phyloP scores from a whole-genome alignment of 2,888 invertebrate genomes.

The Seira ritae region DNA sequence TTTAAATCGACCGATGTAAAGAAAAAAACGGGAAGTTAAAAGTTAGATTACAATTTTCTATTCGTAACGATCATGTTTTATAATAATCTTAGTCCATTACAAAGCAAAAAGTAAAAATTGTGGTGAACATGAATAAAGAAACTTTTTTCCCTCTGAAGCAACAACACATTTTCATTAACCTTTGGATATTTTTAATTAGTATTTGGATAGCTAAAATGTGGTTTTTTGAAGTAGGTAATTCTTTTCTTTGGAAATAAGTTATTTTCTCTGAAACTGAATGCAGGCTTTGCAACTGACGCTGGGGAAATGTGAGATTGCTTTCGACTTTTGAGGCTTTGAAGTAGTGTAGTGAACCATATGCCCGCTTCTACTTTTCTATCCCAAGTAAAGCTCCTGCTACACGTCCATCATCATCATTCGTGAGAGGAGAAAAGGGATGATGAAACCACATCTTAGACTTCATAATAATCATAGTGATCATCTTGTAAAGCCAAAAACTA shows the following conservation, averaged over 20 bases:
- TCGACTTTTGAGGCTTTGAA: slow-evolving; percentile 16
- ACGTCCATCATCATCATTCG: background rate
- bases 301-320: slow-evolving; percentile 48
- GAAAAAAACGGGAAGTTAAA: background rate
- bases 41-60: background rate
- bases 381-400: background rate
- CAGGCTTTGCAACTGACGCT: slow-evolving; percentile 57
- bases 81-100: no score
- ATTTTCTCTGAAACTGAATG: no score
- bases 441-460: background rate
- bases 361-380: slow-evolving; percentile 8
- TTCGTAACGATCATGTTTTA: background rate
- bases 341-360: no score
- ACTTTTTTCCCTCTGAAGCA: slow-evolving; percentile 16
- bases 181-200: slow-evolving; percentile 61
- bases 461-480: background rate
- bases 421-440: background rate
- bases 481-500: background rate
- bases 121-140: background rate
- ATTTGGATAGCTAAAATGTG: slow-evolving; percentile 51
- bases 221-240: background rate
- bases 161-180: slow-evolving; percentile 54
- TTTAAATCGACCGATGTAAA: background rate
- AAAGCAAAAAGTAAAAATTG: background rate
- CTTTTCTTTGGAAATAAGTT: no score